Base-by-base conservation (phyloP, 2,888 invertebrate species). In the Eupithecia subumbrata region DNA sequence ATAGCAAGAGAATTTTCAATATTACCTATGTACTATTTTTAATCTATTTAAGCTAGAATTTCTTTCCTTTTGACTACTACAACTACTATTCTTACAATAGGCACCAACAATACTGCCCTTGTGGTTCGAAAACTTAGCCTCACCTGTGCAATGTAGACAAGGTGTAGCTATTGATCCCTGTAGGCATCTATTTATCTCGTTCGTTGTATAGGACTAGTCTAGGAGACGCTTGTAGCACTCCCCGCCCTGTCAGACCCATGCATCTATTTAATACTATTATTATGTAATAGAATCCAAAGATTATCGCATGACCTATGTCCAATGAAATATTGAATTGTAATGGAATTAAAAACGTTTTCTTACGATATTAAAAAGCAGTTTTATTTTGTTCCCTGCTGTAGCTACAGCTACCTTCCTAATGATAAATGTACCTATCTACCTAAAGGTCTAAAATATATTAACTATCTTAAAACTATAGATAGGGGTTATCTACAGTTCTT, bases 251-350 rank as follows among this genome's bases (percentile, higher is more conserved):
- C 52, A 22, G n/a, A n/a, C 52, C 56, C 56, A 22, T 56, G 56
- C 56, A 56, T 56, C 56, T 70, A 64, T 70, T 37, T 52, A n/a
- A 63, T 64, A 60, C 70, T 30, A 52, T 70, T 66, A 30, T 66
- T 75, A 75, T 67, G 84, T 88, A 87, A 89, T 91, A 90, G 85
- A 90, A 90, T 91, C 93, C 92, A 93, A 93, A 93, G 93, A 92
- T 91, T 67, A 90, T 88, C 85, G 83, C 85, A 84, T 77, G 76
- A 76, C 71, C 74, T 84, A 89, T 90, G 89, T 91, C 87, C 87
- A 88, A 88, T 86, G 90, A 89, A 66, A 67, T 76, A 68, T 45
- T 5, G 22, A 74, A 40, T 69, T 77, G 75, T 77, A 77, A 77
- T 91, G 76, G 76, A 76, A 76, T 68, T 73, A 69, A 76, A 76